Evolutionary conservation across 2,888 invertebrate genomes (phyloP).

Genomic region (Steromphala cineraria): DNA sequence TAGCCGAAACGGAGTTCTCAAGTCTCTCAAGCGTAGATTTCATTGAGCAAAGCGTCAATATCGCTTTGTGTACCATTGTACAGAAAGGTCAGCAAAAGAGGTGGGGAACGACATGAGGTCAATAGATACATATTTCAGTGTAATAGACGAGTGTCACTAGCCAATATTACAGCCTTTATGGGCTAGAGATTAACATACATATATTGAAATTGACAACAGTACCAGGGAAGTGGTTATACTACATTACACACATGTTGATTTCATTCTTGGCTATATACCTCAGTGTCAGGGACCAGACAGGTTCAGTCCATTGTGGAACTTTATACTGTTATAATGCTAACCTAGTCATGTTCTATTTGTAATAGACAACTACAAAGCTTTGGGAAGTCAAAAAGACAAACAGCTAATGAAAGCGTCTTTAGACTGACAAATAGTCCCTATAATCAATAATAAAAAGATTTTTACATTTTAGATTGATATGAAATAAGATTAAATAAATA

Average conservation of each 20-base stretch:
- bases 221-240: not conserved
- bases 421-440: too few relatives aligned
- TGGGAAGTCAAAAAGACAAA: too few relatives aligned
- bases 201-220: not conserved
- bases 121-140: not conserved
- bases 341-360: too few relatives aligned
- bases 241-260: constrained; percentile 10
- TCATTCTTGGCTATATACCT: not conserved
- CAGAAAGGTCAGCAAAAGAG: not conserved
- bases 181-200: constrained; percentile 5
- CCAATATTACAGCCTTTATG: not conserved
- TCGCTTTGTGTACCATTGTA: not conserved
- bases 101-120: not conserved
- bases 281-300: too few relatives aligned
- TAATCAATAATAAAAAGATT: too few relatives aligned
- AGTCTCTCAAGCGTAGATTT: constrained; percentile 1
- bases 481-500: too few relatives aligned
- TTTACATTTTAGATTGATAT: too few relatives aligned
- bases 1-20: not conserved
- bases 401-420: too few relatives aligned
- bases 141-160: not conserved
- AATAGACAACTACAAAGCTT: too few relatives aligned
- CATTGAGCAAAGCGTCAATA: constrained; percentile 10
- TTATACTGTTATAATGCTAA: too few relatives aligned
- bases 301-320: too few relatives aligned